phyloP scores from a whole-genome alignment of 2,113 vertebrate species.

The Paramormyrops kingsleyae region DNA sequence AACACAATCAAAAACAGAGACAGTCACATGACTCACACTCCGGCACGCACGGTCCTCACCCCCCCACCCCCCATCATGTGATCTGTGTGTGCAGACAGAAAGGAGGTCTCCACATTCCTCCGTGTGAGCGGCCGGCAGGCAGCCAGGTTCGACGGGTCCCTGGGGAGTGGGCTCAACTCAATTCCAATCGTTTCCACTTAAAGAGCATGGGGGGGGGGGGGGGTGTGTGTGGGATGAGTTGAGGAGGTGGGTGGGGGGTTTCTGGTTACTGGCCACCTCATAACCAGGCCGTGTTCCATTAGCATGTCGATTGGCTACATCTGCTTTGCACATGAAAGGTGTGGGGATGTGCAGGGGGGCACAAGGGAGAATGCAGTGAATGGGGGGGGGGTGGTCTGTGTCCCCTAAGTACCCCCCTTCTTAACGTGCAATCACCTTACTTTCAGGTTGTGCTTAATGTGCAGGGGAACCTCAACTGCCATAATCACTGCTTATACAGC shows the following conservation, averaged over 20 bases:
- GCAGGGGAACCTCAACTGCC: too few species aligned
- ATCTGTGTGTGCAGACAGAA: slow-evolving; percentile 10
- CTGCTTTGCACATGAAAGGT: slow-evolving; percentile 79
- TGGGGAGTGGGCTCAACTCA: slow-evolving; percentile 36
- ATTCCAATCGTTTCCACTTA: slow-evolving; percentile 33
- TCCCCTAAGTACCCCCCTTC: not conserved
- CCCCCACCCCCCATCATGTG: not conserved
- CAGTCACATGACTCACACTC: not conserved
- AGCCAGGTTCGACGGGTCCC: slow-evolving; percentile 29
- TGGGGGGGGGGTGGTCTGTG: not conserved
- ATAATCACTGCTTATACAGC: not conserved
- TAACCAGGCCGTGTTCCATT: slow-evolving; percentile 72
- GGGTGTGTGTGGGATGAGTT: not conserved
- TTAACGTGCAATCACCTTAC: not conserved
- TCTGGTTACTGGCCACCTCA: slow-evolving; percentile 54
- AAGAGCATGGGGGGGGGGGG: slow-evolving; percentile 12
- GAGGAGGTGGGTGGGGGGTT: slow-evolving; percentile 11
- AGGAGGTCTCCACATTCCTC: not conserved
- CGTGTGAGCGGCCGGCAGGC: not conserved
- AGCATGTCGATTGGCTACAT: slow-evolving; percentile 78
- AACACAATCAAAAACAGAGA: not conserved
- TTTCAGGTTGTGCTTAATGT: not conserved
- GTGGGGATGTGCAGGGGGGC: slow-evolving; percentile 57
- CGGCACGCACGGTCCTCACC: not conserved
- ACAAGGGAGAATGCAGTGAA: slow-evolving; percentile 38